Base-by-base conservation (phyloP, 2,888 invertebrate species). In the Dioctria rufipes region DNA sequence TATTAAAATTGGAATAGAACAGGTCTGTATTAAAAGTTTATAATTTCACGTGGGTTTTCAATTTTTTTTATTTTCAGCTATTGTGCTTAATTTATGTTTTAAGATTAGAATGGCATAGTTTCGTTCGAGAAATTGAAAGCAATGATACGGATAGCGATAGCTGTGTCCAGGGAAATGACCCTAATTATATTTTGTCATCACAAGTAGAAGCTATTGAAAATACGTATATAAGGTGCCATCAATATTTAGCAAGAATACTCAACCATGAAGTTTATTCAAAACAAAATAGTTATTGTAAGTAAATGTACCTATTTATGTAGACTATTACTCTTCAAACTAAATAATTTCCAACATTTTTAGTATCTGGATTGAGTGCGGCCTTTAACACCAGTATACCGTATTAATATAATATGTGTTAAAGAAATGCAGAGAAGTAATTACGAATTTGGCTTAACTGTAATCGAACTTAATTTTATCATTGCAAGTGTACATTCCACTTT, bases 151-250 rank as follows among this genome's bases (percentile, higher is more conserved):
- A 37, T 11, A 43, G 46, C 5, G 61, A 46, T 49, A 63, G 39
- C 8, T n/a, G n/a, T n/a, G n/a, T 40, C 4, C 46, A n/a, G 9
- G 63, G 63, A n/a, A 49, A 25, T 66, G 8, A 11, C 4, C 13
- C 13, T 42, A n/a, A 80, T 43, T 40, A 65, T 51, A 42, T 25
- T 5, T 39, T 67, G 71, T 39, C 39, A 11, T 69, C 86, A 9
- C 86, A 88, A 82, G 86, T 89, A 9, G 86, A 84, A 69, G 86
- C 85, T n/a, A 87, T 89, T 63, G 89, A 89, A 82, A 25, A 82
- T 9, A 87, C 88, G 3, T 89, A 89, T 78, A 87, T 88, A 66
- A 86, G 86, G 13, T 88, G 87, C 67, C 89, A 89, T 83, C 87
- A 86, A 61, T 86, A 86, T 83, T 83, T 89, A 81, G 88, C 86